phyloP scores from a whole-genome alignment of 2,888 invertebrate species.

The Campoplex nolae region DNA sequence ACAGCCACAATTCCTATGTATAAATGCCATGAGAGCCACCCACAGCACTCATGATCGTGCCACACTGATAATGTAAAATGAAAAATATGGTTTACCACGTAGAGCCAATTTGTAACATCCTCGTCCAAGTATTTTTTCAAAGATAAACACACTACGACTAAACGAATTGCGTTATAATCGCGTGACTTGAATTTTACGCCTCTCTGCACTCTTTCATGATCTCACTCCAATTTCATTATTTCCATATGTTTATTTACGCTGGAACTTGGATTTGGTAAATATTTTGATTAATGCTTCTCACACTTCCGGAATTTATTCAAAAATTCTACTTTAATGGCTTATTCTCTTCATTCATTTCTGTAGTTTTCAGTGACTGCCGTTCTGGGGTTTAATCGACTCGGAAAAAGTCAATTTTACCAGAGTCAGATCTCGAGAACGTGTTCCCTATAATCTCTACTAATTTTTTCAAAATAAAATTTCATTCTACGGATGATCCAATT shows the following conservation, averaged over 20 bases:
- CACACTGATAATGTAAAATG: slow-evolving; percentile 68
- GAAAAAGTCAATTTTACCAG: not conserved
- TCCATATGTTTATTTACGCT: not conserved
- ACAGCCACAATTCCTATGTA: slow-evolving; percentile 44
- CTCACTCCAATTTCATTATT: slow-evolving; percentile 23
- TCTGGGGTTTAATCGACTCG: not conserved
- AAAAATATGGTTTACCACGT: slow-evolving; percentile 70
- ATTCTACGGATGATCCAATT: not conserved
- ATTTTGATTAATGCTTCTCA: not conserved
- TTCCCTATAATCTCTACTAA: not conserved
- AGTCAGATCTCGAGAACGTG: not conserved
- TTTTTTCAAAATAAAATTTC: not conserved
- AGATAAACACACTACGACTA: slow-evolving; percentile 28
- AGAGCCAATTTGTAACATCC: slow-evolving; percentile 71
- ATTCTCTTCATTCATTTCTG: not conserved
- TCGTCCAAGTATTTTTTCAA: slow-evolving; percentile 36
- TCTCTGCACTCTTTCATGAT: slow-evolving; percentile 26
- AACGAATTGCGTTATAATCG: slow-evolving; percentile 55
- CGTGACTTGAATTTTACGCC: slow-evolving; percentile 57
- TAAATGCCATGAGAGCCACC: slow-evolving; percentile 59
- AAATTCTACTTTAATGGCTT: not conserved
- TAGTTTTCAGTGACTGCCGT: not conserved
- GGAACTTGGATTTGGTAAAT: slow-evolving; percentile 18
- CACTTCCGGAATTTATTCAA: not conserved
- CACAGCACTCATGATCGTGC: slow-evolving; percentile 65